A percentile compares a stretch with the other conserved stretches of the same genome.
phyloP scores from a whole-genome alignment of 2,888 invertebrate genomes.

The Drosophila maculinotata region DNA sequence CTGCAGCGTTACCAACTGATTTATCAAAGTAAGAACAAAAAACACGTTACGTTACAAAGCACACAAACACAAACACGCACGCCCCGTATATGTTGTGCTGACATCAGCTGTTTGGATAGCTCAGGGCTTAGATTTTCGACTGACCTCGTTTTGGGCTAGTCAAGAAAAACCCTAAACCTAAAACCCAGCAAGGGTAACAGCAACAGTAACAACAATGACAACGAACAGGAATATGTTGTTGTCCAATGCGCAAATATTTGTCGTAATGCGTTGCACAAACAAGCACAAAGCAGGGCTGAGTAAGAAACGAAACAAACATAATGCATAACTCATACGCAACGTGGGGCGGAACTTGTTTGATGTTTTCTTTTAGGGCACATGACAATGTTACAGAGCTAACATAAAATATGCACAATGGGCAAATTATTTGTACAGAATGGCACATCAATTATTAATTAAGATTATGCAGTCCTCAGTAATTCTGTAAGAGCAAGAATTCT shows the following conservation, averaged over 20 bases:
- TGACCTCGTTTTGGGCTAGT: constrained; percentile 64
- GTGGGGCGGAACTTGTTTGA: constrained; percentile 51
- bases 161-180: constrained; percentile 47
- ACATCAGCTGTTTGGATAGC: constrained; percentile 74
- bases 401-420: constrained; percentile 48
- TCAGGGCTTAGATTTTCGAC: constrained; percentile 68
- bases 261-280: constrained; percentile 70
- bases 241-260: constrained; percentile 75
- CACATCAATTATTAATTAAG: constrained; percentile 34
- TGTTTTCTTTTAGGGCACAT: constrained; percentile 44
- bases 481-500: not conserved
- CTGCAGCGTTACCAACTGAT: constrained; percentile 43
- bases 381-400: constrained; percentile 44
- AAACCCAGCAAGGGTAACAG: constrained; percentile 24
- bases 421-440: constrained; percentile 8
- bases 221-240: constrained; percentile 65
- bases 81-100: constrained; percentile 52
- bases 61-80: constrained; percentile 8
- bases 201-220: constrained; percentile 33
- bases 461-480: not conserved
- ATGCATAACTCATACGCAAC: constrained; percentile 61
- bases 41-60: constrained; percentile 44
- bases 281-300: constrained; percentile 35
- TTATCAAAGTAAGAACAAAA: constrained; percentile 50
- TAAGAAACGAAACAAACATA: constrained; percentile 42